phyloP scores from a whole-genome alignment of 2,888 invertebrate species.

The Lithophane ornitopus region DNA sequence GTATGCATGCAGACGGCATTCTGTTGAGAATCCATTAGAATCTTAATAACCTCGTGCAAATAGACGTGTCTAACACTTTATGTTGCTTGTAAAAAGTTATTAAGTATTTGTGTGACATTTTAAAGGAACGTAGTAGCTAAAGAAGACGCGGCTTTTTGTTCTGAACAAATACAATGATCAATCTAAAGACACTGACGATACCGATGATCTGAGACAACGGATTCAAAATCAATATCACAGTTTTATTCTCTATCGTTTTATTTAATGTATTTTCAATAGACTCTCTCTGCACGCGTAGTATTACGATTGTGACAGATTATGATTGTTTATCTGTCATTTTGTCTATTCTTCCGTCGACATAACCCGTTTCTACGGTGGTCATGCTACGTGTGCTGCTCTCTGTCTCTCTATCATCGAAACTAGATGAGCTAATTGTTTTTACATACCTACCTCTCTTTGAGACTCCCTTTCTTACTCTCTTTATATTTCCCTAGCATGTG shows the following conservation, averaged over 20 bases:
- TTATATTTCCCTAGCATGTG: background rate
- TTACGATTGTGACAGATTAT: no score
- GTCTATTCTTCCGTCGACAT: no score
- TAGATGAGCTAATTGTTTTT: background rate
- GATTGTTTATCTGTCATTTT: no score
- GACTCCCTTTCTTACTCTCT: background rate
- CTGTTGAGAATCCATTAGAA: conserved; percentile 60
- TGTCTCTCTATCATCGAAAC: background rate
- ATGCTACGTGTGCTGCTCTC: no score
- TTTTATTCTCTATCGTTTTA: conserved; percentile 7
- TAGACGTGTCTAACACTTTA: conserved; percentile 57
- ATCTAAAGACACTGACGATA: background rate
- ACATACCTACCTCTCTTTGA: background rate
- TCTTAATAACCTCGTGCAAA: conserved; percentile 51
- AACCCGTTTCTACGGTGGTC: no score
- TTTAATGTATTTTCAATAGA: background rate
- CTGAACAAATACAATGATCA: conserved; percentile 5
- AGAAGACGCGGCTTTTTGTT: conserved; percentile 15
- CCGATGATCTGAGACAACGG: background rate
- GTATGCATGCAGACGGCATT: conserved; percentile 48
- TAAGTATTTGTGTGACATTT: conserved; percentile 40
- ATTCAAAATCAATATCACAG: background rate
- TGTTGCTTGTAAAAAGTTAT: conserved; percentile 48
- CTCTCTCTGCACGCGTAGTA: background rate
- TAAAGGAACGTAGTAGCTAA: background rate